These are phyloP conservation scores for Oxyteleia sp. DNA, from an alignment of 2,888 invertebrate species.

Conservation along the genomic window DNA sequence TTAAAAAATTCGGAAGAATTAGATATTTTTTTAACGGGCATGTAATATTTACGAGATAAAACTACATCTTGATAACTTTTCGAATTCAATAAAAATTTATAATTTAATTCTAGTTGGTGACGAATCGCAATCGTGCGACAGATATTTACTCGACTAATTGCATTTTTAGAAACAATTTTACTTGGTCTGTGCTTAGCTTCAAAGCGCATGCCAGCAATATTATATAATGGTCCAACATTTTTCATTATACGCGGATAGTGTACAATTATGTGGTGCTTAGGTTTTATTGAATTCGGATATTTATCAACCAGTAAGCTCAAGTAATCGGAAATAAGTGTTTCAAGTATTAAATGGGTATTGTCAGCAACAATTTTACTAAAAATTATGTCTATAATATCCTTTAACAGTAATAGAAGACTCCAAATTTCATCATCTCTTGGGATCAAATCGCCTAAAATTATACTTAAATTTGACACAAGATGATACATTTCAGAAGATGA, in stretches of 20 bases:
- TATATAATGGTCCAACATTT: slow-evolving; percentile 34
- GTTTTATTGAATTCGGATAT: slow-evolving; percentile 22
- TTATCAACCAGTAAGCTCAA: background rate
- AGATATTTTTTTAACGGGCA: slow-evolving; percentile 1
- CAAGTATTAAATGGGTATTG: slow-evolving; percentile 1
- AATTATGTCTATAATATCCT: slow-evolving; percentile 1
- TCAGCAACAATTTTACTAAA: slow-evolving; percentile 5
- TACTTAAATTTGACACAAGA: no score
- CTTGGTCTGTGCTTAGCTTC: slow-evolving; percentile 32
- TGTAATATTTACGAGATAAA: background rate
- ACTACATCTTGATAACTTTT: background rate
- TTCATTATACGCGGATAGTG: slow-evolving; percentile 29
- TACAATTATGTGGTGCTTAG: slow-evolving; percentile 53
- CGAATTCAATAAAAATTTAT: slow-evolving; percentile 6
- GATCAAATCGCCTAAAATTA: no score
- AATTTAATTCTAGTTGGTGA: slow-evolving; percentile 22
- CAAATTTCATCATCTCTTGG: no score
- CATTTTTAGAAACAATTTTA: slow-evolving; percentile 14
- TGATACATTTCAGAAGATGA: no score
- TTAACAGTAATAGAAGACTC: slow-evolving; percentile 7
- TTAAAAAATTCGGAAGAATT: slow-evolving; percentile 5
- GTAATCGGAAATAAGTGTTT: slow-evolving; percentile 11
- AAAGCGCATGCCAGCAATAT: slow-evolving; percentile 28
- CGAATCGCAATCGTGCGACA: slow-evolving; percentile 28
- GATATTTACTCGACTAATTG: slow-evolving; percentile 31